Percentiles rank a stretch among this genome's conserved stretches.
Conservation (phyloP, 2,113 vertebrate genomes). For the Planiliza haematocheilus region DNA sequence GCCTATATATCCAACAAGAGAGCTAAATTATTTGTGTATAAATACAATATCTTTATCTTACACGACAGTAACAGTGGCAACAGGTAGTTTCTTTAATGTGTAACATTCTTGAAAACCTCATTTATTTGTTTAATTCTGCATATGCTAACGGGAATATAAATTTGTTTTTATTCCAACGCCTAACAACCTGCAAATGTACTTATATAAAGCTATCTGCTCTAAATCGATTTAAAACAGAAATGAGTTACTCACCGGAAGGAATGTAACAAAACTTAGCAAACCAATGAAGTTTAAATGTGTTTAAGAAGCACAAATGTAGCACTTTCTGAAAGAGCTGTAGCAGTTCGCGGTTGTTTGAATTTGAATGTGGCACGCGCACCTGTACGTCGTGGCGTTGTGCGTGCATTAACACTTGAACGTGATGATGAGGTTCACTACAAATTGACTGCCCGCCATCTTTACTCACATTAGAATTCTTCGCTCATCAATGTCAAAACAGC, state of each 20-base stretch:
- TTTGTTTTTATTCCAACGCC: too few relatives aligned
- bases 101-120: background rate
- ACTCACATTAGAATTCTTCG: too few relatives aligned
- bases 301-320: conserved; percentile 14
- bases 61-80: background rate
- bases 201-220: too few relatives aligned
- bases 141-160: background rate
- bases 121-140: too few relatives aligned
- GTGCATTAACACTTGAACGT: background rate
- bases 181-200: too few relatives aligned
- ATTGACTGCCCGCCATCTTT: too few relatives aligned
- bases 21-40: too few relatives aligned
- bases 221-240: too few relatives aligned
- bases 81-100: background rate
- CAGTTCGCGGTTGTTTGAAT: conserved; percentile 12
- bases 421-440: too few relatives aligned
- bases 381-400: background rate
- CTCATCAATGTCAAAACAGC: too few relatives aligned
- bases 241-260: conserved; percentile 38
- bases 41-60: background rate
- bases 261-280: background rate
- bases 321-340: background rate
- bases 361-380: conserved; percentile 33
- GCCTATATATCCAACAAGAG: too few relatives aligned
- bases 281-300: background rate